phyloP scores from a whole-genome alignment of 2,113 vertebrate species.

The Chaetorhynchus papuensis region DNA sequence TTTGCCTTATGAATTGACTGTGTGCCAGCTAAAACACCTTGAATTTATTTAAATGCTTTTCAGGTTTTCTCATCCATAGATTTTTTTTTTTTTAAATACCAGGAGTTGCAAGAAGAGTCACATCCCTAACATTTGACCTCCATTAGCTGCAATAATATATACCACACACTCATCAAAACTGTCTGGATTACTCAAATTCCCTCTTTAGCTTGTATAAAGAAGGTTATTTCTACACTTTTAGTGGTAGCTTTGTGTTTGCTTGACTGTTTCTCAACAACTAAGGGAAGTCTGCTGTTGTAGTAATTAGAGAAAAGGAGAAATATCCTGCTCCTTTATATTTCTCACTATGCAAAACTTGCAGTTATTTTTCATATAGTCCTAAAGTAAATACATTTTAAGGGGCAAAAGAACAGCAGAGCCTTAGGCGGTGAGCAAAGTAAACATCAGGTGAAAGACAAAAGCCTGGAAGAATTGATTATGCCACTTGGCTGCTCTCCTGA shows the following conservation, averaged over 20 bases:
- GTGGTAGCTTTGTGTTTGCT: not conserved
- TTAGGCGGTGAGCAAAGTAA: slow-evolving; percentile 50
- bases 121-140: not conserved
- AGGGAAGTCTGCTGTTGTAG: not conserved
- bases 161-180: not conserved
- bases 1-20: not conserved
- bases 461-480: slow-evolving; percentile 71
- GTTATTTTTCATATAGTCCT: slow-evolving; percentile 1
- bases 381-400: slow-evolving; percentile 36
- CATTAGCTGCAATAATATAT: not conserved
- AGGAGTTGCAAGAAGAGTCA: not conserved
- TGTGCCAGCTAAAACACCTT: not conserved
- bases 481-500: slow-evolving; percentile 70
- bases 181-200: slow-evolving; percentile 6
- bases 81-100: not conserved
- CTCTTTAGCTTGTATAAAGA: not conserved
- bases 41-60: not conserved
- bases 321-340: not conserved
- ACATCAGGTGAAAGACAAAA: slow-evolving; percentile 70
- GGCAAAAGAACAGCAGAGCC: slow-evolving; percentile 6
- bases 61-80: not conserved
- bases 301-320: not conserved
- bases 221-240: not conserved
- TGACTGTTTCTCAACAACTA: not conserved
- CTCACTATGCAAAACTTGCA: not conserved